Evolutionary conservation across 2,113 vertebrate genomes (phyloP).

Genomic region (Chinchilla lanigera): DNA sequence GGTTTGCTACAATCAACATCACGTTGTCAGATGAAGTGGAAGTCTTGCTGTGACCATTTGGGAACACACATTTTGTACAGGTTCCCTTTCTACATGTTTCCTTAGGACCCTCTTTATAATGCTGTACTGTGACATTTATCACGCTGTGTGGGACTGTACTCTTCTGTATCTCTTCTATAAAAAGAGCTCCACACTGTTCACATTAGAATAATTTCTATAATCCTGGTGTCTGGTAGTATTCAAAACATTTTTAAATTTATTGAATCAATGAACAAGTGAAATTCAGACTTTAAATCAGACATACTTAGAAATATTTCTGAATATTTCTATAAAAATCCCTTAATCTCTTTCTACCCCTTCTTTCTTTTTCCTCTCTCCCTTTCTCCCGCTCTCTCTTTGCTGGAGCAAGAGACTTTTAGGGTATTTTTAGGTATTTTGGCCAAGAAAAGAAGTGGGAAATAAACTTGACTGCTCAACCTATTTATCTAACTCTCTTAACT

Average conservation of each 20-base stretch:
- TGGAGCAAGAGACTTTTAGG: not conserved
- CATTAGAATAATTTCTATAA: not conserved
- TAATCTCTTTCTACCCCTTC: not conserved
- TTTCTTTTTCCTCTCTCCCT: not conserved
- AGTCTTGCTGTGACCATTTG: not conserved
- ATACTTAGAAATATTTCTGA: not conserved
- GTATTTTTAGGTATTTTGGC: not conserved
- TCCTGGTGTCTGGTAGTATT: not conserved
- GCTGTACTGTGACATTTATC: not conserved
- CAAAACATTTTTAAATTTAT: not conserved
- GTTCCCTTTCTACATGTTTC: not conserved
- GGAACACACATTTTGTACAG: not conserved
- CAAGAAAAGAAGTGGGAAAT: not conserved
- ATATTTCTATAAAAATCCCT: not conserved
- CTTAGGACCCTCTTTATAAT: not conserved
- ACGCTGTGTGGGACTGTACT: not conserved
- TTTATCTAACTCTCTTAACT: not conserved
- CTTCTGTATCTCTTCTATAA: not conserved
- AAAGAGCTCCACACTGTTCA: not conserved
- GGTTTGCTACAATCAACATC: not conserved
- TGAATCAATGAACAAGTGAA: slow-evolving; percentile 11
- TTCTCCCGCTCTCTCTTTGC: not conserved
- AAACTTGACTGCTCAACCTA: not conserved
- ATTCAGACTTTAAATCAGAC: not conserved
- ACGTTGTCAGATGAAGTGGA: not conserved